A percentile compares a stretch with the other conserved stretches of the same genome.
phyloP scores from a whole-genome alignment of 2,888 invertebrate genomes.

The Dione juno region DNA sequence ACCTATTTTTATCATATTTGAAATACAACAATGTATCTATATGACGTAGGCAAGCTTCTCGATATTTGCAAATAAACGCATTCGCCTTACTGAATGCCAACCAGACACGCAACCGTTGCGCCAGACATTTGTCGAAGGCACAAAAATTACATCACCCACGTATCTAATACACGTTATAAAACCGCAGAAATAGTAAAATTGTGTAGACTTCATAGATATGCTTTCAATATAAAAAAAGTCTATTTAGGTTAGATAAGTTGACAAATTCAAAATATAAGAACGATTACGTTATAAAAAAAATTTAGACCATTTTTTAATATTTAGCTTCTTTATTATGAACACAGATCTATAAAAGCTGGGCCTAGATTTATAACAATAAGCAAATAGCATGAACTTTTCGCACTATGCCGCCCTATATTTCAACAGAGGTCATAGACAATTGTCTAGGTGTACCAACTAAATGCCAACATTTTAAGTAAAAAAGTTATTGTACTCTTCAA shows the following conservation, averaged over 20 bases:
- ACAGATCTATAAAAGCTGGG: neutral
- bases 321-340: neutral
- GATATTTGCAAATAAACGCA: slow-evolving; percentile 1
- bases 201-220: no score
- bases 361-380: neutral
- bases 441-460: neutral
- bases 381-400: neutral
- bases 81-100: slow-evolving; percentile 3
- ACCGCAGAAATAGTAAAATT: neutral
- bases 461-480: neutral
- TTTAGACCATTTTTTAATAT: neutral
- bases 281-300: neutral
- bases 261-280: neutral
- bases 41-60: neutral
- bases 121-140: slow-evolving; percentile 2
- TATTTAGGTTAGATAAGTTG: neutral
- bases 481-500: neutral
- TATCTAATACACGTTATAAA: slow-evolving; percentile 2
- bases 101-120: slow-evolving; percentile 12
- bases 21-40: neutral
- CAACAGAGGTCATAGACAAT: neutral
- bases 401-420: neutral
- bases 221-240: no score
- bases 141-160: slow-evolving; percentile 3
- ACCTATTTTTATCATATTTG: neutral